Evolutionary conservation across 2,888 invertebrate genomes (phyloP), one percentile per base, ranked within the genome.

Genomic region (Julus scanicus): DNA sequence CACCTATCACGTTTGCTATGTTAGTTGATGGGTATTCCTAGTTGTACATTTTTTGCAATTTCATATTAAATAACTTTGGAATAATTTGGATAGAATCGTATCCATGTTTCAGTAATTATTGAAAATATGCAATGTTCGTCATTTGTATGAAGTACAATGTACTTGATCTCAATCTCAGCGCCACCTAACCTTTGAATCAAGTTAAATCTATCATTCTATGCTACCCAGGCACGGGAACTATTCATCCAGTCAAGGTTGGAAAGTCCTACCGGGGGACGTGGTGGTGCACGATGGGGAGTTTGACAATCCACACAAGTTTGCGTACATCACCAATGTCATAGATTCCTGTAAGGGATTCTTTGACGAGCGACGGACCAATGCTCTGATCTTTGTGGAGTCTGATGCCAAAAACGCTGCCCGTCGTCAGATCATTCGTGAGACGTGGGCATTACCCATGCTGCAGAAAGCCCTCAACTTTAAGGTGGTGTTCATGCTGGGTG

Each of bases 391-490:
- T 44, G 88, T 91, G n/a, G 90, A 89, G 71, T 90, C 90, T 0
- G 90, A 90, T 84, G 89, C 89, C 3, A 88, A 88, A 2, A 90
- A 91, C 84, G 89, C 89, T 13, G 89, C 89, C n/a, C 86, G 90
- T 83, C 88, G 91, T 39, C 71, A 89, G 53, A 90, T 90, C 2
- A 91, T 91, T 15, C 89, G 91, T 11, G 89, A 90, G 9, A 91
- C 91, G 0, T 91, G 91, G 91, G 91, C 90, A 9, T 88, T 90
- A 29, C 89, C 83, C 17, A 39, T 89, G 44, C 86, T 91, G 2
- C 91, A 91, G 87, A 63, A 89, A 9, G 89, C 89, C 0, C 88
- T 89, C 29, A 90, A 91, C 57, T 90, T 90, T 63, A 88, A 90
- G n/a, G 87, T 90, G 15, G 89, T 90, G 4, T 91, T 90, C 86